A percentile compares a stretch with the other conserved stretches of the same genome.
Evolutionary conservation across 2,797 vertebrate species (phyloP).

Genomic region (Poecile montanus): DNA sequence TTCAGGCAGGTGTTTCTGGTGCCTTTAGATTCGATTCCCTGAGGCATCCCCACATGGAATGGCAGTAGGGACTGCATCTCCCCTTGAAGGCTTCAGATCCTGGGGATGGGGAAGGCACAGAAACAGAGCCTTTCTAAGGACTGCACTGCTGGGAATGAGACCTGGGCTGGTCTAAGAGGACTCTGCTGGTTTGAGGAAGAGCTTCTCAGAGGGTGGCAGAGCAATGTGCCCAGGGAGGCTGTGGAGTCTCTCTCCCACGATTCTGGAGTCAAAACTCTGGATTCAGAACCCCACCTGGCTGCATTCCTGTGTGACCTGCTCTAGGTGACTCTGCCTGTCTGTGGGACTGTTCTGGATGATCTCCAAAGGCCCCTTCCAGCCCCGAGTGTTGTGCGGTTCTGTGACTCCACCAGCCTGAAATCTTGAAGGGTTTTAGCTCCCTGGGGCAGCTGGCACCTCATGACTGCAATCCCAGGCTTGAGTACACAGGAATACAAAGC

Average conservation of each 20-base stretch:
- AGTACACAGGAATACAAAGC: background rate
- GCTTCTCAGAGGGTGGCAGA: background rate
- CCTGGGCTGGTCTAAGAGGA: background rate
- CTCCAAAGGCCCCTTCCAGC: background rate
- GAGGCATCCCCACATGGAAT: background rate
- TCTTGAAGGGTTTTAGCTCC: background rate
- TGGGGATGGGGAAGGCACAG: background rate
- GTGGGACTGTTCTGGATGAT: background rate
- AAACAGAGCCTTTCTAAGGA: background rate
- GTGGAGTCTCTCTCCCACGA: background rate
- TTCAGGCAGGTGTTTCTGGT: background rate
- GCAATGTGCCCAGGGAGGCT: background rate
- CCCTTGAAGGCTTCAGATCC: background rate
- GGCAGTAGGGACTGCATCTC: background rate
- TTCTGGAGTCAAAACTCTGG: background rate
- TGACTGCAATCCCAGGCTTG: background rate
- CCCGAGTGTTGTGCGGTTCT: fast-evolving
- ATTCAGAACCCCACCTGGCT: background rate
- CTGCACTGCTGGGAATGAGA: background rate
- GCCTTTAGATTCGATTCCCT: background rate
- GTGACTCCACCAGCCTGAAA: background rate
- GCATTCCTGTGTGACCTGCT: background rate
- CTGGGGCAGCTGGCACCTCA: background rate
- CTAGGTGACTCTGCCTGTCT: background rate
- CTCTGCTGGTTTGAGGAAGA: background rate